A percentile compares a stretch with the other conserved stretches of the same genome.
Conservation (phyloP, 2,888 invertebrate species). For the Agonopterix heracliana region DNA sequence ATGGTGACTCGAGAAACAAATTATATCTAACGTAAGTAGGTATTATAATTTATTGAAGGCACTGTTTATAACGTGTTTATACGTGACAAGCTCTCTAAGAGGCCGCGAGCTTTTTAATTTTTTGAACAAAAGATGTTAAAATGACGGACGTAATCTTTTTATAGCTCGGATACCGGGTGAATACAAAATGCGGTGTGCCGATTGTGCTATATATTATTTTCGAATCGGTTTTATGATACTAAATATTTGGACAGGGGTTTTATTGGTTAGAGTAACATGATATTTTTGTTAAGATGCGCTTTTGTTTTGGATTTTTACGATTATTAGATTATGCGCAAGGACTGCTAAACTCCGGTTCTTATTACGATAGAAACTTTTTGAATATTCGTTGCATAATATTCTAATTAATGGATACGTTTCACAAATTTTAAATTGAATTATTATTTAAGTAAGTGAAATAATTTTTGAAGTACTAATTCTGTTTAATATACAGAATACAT, state of each 20-base stretch:
- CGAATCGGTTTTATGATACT: conserved; percentile 70
- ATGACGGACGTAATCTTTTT: conserved; percentile 64
- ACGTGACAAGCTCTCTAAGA: conserved; percentile 61
- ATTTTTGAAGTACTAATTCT: too few species aligned
- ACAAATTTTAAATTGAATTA: too few species aligned
- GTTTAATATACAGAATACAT: too few species aligned
- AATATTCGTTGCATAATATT: too few species aligned
- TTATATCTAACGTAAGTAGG: neutral
- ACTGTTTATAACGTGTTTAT: conserved; percentile 58
- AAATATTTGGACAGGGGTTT: conserved; percentile 74
- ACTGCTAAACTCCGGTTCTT: conserved; percentile 46
- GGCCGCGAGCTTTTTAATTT: conserved; percentile 58
- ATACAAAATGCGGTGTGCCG: conserved; percentile 62
- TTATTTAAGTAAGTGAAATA: too few species aligned
- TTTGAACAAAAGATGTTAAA: conserved; percentile 64
- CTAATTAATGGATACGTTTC: too few species aligned
- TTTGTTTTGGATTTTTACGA: conserved; percentile 62
- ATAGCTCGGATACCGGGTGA: conserved; percentile 54
- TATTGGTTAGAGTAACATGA: conserved; percentile 65
- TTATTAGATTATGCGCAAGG: conserved; percentile 64
- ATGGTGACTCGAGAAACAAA: conserved; percentile 10
- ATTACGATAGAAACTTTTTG: too few species aligned
- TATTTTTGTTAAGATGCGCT: conserved; percentile 57
- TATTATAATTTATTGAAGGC: conserved; percentile 53
- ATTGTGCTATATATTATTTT: conserved; percentile 70